Evolutionary conservation across 2,797 vertebrate species (phyloP), one percentile per base, ranked within the genome.

Genomic region (Spea hammondii): DNA sequence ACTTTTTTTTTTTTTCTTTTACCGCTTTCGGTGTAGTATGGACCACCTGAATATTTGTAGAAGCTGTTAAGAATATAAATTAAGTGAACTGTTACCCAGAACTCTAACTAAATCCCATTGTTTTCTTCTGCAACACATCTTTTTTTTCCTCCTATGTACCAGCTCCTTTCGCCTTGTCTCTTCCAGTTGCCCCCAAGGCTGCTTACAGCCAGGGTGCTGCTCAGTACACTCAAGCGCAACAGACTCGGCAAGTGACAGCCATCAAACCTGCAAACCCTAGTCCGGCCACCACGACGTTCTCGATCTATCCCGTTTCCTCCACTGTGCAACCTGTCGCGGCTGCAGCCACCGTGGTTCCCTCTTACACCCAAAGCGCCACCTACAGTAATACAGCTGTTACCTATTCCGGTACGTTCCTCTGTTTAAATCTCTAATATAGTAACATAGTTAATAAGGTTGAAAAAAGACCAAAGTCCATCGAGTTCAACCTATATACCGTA

Each of bases 311-410:
- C 0, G 96, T 98, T 74, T 98, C 96, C 59, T 98, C 97, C 9
- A 95, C 95, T 44, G 97, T 98, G 83, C 97, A 98, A 87, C 97
- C 96, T 0, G 95, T 96, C 14, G 96, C 92, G 65, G 94, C 93
- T 83, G 92, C 92, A 0, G 94, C 96, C 13, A 96, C 96, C 14
- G 97, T 98, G 62, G 96, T 99, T 79, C 96, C 97, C 0, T 95
- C 97, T 0, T 99, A 99, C 85, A 98, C 97, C 69, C 97, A 98
- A 85, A 98, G 96, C 86, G 96, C 96, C 5, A 99, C 98, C 0
- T 99, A 99, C 70, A 98, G 97, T 89, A 99, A 96, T 60, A 98
- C 96, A 14, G 97, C 97, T 0, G 96, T 99, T 85, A 99, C 97
- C 49, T 99, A 98, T 82, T 98, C 97, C 67, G 97, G 97, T 99